Evolutionary conservation across 2,797 vertebrate species (phyloP).

Genomic region (Tamandua tetradactyla): DNA sequence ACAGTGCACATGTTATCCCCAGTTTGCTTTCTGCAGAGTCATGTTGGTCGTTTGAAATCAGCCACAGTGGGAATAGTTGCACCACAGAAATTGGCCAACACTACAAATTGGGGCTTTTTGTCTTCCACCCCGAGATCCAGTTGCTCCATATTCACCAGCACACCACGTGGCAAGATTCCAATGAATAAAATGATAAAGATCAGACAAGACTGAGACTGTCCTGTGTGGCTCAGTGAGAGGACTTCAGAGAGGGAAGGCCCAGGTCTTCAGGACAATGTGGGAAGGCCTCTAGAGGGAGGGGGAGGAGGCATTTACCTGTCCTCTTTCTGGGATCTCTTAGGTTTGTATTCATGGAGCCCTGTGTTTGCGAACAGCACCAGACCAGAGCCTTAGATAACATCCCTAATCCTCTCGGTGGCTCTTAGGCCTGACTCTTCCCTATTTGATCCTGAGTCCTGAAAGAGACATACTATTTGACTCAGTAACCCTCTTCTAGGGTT

Average conservation of each 20-base stretch:
- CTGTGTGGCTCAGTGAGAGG: neutral
- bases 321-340: neutral
- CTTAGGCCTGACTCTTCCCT: neutral
- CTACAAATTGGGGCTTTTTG: neutral
- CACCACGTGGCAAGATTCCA: constrained; percentile 9
- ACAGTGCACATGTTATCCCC: neutral
- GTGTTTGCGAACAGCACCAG: neutral
- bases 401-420: neutral
- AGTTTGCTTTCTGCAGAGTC: neutral
- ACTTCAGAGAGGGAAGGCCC: neutral
- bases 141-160: constrained; percentile 4
- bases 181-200: neutral
- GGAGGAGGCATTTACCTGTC: neutral
- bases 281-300: no score
- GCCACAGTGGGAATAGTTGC: neutral
- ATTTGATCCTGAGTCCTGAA: neutral
- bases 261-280: no score
- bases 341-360: neutral
- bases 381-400: neutral
- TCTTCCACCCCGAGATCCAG: neutral
- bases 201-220: neutral
- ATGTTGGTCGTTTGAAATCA: neutral
- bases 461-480: neutral
- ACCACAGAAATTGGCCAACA: neutral
- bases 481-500: neutral